phyloP scores from a whole-genome alignment of 2,888 invertebrate species.

The Tolmerus cingulatus region DNA sequence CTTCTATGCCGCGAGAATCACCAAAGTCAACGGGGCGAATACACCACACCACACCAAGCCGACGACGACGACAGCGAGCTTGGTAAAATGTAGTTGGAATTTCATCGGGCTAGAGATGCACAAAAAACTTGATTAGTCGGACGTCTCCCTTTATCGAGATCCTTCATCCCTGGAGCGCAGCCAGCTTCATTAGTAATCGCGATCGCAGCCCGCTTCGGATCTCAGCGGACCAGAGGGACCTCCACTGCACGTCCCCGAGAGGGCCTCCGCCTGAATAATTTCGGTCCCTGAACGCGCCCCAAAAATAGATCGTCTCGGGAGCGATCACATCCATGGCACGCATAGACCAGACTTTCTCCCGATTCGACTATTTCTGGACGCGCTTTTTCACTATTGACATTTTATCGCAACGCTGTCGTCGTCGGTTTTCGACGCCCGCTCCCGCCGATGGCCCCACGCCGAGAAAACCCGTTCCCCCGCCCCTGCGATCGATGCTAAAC shows the following conservation, averaged over 20 bases:
- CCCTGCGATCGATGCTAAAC: not conserved
- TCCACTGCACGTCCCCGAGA: not conserved
- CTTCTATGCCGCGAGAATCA: not conserved
- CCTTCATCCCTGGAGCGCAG: conserved; percentile 24
- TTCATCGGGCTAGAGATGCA: conserved; percentile 19
- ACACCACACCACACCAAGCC: not conserved
- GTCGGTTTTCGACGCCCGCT: not conserved
- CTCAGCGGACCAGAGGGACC: not conserved
- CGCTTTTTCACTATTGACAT: conserved; percentile 23
- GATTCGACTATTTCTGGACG: conserved; percentile 6
- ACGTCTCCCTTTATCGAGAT: conserved; percentile 30
- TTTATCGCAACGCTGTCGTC: not conserved
- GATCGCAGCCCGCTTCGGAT: not conserved
- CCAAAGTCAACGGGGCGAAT: conserved; percentile 30
- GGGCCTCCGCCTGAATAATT: not conserved
- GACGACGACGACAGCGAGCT: not conserved
- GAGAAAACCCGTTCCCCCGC: not conserved
- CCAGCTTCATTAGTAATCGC: not conserved
- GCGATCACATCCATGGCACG: not conserved
- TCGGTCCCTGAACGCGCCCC: not conserved
- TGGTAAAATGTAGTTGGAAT: conserved; percentile 22
- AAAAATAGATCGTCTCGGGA: conserved; percentile 11
- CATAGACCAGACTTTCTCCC: conserved; percentile 2
- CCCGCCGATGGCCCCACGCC: not conserved
- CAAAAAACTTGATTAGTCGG: conserved; percentile 35